Evolutionary conservation across 2,113 vertebrate species (phyloP), one percentile per base, ranked within the genome.

Genomic region (Epinephelus cyanopodus): DNA sequence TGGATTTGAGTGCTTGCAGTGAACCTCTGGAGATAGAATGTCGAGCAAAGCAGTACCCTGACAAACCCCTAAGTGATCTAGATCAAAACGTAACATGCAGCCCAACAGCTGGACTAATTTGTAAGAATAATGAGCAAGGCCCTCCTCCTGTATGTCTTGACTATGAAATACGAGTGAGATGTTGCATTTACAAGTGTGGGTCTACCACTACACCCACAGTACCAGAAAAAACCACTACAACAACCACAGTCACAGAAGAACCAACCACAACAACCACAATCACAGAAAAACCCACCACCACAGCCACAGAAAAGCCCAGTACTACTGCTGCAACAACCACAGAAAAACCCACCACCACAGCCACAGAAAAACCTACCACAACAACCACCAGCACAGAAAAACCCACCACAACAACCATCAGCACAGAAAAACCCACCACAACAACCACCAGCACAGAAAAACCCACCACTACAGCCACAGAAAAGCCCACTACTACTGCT

Each of bases 71-170:
- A n/a, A 19, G 65, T 0, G 14, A 81, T 0, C 0, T 92, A 3
- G 53, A 2, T n/a, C 83, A 91, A 70, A 85, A 61, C 0, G 85
- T 92, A 61, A 80, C 6, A 42, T 92, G 91, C 14, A 37, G 74
- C 15, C 12, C 54, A 29, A 27, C 0, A 19, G 25, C 29, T 58
- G 91, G 90, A 78, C 62, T 92, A 0, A 92, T 90, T 8, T 95
- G 95, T 81, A 8, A 48, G 29, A 94, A 94, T 45, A 37, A 76
- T 0, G 93, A 92, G 21, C 89, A 92, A 74, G 5, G 2, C 5
- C 0, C 0, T 1, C 50, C 54, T 52, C n/a, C 19, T 4, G 0
- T 2, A 3, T 92, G 90, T 79, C 21, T 5, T 0, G 64, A 92
- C 50, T 92, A 90, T 82, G 83, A 92, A 76, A 90, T 92, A 74